Base-by-base conservation (phyloP, 2,888 invertebrate species). In the Ptychoptera contaminata region DNA sequence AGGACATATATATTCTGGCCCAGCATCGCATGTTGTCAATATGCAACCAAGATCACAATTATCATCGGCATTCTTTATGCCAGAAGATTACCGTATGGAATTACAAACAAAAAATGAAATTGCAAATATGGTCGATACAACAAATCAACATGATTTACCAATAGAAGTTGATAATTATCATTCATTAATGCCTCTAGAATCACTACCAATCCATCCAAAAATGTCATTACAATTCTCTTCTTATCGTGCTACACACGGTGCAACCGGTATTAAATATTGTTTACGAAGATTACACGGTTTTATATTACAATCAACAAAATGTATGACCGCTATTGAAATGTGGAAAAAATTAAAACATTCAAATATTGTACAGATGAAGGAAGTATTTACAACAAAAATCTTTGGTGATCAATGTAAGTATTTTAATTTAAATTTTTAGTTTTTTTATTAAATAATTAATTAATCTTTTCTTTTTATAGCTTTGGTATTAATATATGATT, bases 311-410 rank as follows among this genome's bases (percentile, higher is more conserved):
- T 82, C 82, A 54, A 79, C 84, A 37, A 91, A 92, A 59, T 84
- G 82, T 61, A 82, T 91, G 70, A 70, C 79, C 29, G 68, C 82
- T 53, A 82, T 94, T 37, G 94, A 96, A 55, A 76, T 82, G 71
- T 97, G 97, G 97, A 92, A 91, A 63, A 85, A 90, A 66, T 71
- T 97, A 46, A 81, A 82, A 59, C 96, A 97, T 68, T 87, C 94
- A 56, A 96, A 96, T 71, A 77, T 97, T 53, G 88, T 96, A 48
- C 84, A 85, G 56, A 70, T 97, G 46, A 77, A 86, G 58, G 93
- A 96, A 63, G 84, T 88, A 53, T 93, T 96, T 68, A 84, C 88
- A 34, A 94, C 96, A 36, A 90, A 92, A 69, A 85, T 86, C 40
- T 98, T 97, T 67, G 90, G 90, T 55, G 97, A 97, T 70, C 82